Percentiles rank a stretch among this genome's conserved stretches.
Conservation (phyloP, 1,140 invertebrate genomes). For the Physella acuta region DNA sequence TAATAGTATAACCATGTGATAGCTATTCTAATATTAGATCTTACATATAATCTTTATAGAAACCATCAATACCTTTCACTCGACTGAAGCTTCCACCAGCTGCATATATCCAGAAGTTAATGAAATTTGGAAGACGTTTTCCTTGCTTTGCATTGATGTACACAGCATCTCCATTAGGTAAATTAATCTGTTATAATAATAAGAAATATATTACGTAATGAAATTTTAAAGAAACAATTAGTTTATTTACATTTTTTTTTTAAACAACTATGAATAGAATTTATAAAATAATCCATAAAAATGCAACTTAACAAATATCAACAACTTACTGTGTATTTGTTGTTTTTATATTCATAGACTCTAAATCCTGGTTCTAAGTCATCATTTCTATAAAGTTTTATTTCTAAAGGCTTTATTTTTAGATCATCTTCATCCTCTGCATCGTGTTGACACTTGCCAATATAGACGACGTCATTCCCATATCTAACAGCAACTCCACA, state of each 20-base stretch:
- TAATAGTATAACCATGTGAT: too few relatives aligned
- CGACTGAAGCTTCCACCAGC: slow-evolving; percentile 30
- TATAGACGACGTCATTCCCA: slow-evolving; percentile 47
- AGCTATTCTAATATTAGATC: too few relatives aligned
- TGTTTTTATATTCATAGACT: slow-evolving; percentile 29
- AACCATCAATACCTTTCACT: too few relatives aligned
- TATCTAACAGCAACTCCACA: slow-evolving; percentile 45
- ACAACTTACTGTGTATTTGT: slow-evolving; percentile 36
- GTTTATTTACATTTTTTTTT: too few relatives aligned
- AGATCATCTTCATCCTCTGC: slow-evolving; percentile 11
- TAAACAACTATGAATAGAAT: too few relatives aligned
- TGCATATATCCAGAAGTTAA: slow-evolving; percentile 43
- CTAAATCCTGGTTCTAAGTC: slow-evolving; percentile 34
- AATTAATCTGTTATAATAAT: slow-evolving; percentile 31
- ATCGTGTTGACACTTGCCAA: slow-evolving; percentile 39
- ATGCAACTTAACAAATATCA: too few relatives aligned
- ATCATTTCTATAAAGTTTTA: slow-evolving; percentile 39
- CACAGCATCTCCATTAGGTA: slow-evolving; percentile 44
- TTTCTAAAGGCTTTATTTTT: slow-evolving; percentile 26
- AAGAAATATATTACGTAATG: too few relatives aligned
- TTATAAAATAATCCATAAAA: too few relatives aligned
- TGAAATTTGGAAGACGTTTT: slow-evolving; percentile 26
- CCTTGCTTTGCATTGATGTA: slow-evolving; percentile 33
- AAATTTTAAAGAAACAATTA: too few relatives aligned
- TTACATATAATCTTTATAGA: too few relatives aligned